phyloP scores from a whole-genome alignment of 2,888 invertebrate genomes.

The Agelastica alni region DNA sequence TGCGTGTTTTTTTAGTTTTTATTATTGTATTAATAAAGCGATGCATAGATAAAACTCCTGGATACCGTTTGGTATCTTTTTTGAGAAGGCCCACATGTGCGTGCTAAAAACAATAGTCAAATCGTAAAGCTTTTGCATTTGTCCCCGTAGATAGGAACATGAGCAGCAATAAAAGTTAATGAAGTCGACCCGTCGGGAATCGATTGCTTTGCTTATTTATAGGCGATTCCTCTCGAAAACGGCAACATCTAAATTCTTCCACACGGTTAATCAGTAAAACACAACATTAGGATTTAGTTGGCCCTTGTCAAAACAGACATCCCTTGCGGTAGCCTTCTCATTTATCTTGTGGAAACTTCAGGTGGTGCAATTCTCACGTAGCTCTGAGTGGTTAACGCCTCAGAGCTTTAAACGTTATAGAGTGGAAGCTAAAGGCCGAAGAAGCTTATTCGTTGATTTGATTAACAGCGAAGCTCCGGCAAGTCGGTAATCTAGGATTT shows the following conservation, averaged over 20 bases:
- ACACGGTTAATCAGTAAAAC: slow-evolving; percentile 30
- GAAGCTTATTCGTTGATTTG: slow-evolving; percentile 24
- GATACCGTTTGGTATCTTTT: too few species aligned
- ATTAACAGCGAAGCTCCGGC: slow-evolving; percentile 16
- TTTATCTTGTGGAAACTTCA: slow-evolving; percentile 37
- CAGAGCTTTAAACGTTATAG: slow-evolving; percentile 22
- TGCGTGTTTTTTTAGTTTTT: too few species aligned
- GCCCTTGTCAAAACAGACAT: slow-evolving; percentile 35
- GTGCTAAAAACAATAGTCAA: too few species aligned
- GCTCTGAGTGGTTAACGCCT: slow-evolving; percentile 23
- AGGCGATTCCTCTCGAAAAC: slow-evolving; percentile 1
- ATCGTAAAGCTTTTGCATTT: not conserved
- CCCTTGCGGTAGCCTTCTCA: slow-evolving; percentile 33
- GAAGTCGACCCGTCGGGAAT: slow-evolving; percentile 12
- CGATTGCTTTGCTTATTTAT: slow-evolving; percentile 19
- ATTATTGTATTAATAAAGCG: too few species aligned
- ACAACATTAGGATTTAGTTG: slow-evolving; percentile 32
- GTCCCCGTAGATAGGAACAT: not conserved
- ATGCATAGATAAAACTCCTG: too few species aligned
- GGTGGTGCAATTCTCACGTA: slow-evolving; percentile 36
- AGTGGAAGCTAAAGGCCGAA: slow-evolving; percentile 24
- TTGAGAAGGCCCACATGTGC: too few species aligned
- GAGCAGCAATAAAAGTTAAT: slow-evolving; percentile 14
- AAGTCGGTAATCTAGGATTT: slow-evolving; percentile 11
- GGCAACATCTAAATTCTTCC: slow-evolving; percentile 26